Conservation (phyloP, 1,140 invertebrate species). For the Formica selysi region DNA sequence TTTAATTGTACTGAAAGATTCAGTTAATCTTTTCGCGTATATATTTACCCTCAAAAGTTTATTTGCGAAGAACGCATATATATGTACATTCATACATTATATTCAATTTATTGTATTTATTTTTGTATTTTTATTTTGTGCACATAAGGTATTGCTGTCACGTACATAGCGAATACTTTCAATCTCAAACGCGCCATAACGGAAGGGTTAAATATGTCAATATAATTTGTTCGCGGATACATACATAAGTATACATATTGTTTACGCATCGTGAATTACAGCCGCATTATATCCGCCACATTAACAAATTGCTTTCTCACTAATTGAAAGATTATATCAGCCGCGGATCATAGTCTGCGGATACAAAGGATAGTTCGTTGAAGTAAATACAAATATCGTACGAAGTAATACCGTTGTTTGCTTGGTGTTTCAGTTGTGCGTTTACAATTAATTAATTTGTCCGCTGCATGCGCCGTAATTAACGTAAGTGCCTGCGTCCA, state of each 20-base stretch:
- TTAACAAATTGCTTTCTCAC: slow-evolving; percentile 61
- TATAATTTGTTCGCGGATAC: slow-evolving; percentile 31
- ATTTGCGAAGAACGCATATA: too few relatives aligned
- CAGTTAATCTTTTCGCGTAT: too few relatives aligned
- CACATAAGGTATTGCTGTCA: too few relatives aligned
- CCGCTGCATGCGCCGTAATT: slow-evolving; percentile 26
- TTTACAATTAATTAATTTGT: slow-evolving; percentile 64
- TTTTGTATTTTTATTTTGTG: too few relatives aligned
- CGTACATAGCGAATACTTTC: too few relatives aligned
- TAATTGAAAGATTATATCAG: slow-evolving; percentile 59
- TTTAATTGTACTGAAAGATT: slow-evolving; percentile 1
- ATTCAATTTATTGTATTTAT: too few relatives aligned
- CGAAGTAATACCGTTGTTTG: slow-evolving; percentile 51
- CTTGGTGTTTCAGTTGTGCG: slow-evolving; percentile 44
- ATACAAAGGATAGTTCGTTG: slow-evolving; percentile 49
- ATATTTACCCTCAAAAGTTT: too few relatives aligned
- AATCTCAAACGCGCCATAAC: too few relatives aligned
- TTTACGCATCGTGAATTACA: slow-evolving; percentile 30
- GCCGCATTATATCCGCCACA: background rate
- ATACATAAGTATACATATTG: background rate
- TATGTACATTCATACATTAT: too few relatives aligned
- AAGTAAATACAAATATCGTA: slow-evolving; percentile 54
- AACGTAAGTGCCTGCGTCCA: slow-evolving; percentile 35
- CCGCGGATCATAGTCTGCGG: slow-evolving; percentile 24
- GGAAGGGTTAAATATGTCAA: slow-evolving; percentile 9